Evolutionary conservation across 1,140 invertebrate genomes (phyloP), one percentile per base, ranked within the genome.

Genomic region (Brachionus manjavacas): DNA sequence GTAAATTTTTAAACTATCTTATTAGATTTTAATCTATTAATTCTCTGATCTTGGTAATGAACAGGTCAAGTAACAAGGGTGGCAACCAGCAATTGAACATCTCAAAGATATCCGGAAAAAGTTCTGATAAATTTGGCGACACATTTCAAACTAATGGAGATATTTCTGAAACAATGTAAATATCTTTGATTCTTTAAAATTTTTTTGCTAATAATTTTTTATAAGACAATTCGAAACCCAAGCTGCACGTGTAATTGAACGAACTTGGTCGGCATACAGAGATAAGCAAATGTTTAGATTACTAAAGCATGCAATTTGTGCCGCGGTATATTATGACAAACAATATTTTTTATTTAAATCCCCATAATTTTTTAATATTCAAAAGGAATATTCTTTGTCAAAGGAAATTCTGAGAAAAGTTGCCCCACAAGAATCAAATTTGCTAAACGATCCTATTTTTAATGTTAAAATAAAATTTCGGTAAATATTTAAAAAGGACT

Each of bases 241-340:
- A 46, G 88, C 88, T 39, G 88, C 86, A 20, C 85, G 85, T 16
- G 86, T 87, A 4, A 89, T 90, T 60, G 88, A 89, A 85, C 86
- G 86, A 76, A 85, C 87, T 14, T 90, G 89, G 89, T 86, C 88
- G 35, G 84, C 86, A 0, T 88, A 87, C 72, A 85, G 88, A 76
- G 88, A 90, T 85, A 86, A 86, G 81, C 87, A 88, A 70, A 89
- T 89, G 87, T 90, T 89, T 80, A 86, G 86, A 78, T 85, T 90
- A 0, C 85, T 90, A 4, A 90, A 90, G 83, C 88, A 90, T 86
- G 87, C 89, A 16, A 85, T 89, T 20, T 89, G 89, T 88, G 89
- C 89, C 35, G 89, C 89, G 43, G 89, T 90, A 87, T 88, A 87
- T 23, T 12, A 80, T 20, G 16, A 0, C 3, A 16, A 20, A 20